phyloP scores from a whole-genome alignment of 2,888 invertebrate genomes.

The Drosophila greeni region DNA sequence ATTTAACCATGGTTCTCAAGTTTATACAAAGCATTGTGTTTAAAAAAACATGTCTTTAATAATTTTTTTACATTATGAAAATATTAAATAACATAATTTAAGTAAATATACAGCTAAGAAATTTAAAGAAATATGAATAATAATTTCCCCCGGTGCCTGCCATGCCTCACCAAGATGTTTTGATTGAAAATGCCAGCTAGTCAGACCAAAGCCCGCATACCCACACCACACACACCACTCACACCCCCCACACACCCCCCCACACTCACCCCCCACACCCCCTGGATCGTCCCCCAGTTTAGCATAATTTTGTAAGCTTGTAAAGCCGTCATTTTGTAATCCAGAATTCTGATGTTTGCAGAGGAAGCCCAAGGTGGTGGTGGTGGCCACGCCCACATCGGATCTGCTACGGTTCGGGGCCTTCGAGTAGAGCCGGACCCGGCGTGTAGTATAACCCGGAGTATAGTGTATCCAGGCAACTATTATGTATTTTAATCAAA shows the following conservation, averaged over 20 bases:
- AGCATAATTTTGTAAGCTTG: conserved; percentile 46
- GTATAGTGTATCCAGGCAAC: conserved; percentile 48
- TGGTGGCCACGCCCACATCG: conserved; percentile 57
- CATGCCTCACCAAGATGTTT: conserved; percentile 19
- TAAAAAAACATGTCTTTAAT: background rate
- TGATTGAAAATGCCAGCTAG: conserved; percentile 37
- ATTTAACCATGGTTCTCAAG: too few relatives aligned
- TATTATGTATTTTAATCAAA: conserved; percentile 33
- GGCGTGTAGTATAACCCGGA: background rate
- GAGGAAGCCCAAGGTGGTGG: conserved; percentile 65
- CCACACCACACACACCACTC: conserved; percentile 10
- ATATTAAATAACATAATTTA: background rate
- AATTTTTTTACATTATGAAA: background rate
- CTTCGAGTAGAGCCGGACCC: conserved; percentile 51
- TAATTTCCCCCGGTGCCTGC: conserved; percentile 7
- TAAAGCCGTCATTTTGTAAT: conserved; percentile 54
- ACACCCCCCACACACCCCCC: conserved; percentile 3
- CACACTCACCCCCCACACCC: conserved; percentile 2
- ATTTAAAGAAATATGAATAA: background rate
- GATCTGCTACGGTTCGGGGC: conserved; percentile 68
- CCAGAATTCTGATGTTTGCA: conserved; percentile 63
- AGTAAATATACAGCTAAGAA: too few relatives aligned
- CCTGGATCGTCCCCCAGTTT: conserved; percentile 11
- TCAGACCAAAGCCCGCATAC: conserved; percentile 15
- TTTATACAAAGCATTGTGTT: background rate